Evolutionary conservation across 2,888 invertebrate species (phyloP).

Genomic region (Drosophila crucigera): DNA sequence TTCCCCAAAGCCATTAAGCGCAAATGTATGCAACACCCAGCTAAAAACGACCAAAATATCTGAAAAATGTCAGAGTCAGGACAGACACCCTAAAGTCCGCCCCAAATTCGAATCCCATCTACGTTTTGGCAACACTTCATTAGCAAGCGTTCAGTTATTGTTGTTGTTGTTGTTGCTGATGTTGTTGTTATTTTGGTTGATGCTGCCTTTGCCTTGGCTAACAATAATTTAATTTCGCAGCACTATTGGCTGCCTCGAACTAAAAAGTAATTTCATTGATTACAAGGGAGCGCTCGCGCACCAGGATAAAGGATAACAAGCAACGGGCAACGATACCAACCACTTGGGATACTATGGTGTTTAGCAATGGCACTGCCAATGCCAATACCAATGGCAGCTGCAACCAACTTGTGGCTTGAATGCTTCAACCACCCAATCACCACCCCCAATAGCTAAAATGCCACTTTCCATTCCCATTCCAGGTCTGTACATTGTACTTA

Average conservation of each 20-base stretch:
- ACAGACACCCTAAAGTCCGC: slow-evolving; percentile 13
- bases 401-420: slow-evolving; percentile 30
- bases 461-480: neutral
- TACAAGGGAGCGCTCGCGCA: slow-evolving; percentile 50
- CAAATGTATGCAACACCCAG: slow-evolving; percentile 77
- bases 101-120: slow-evolving; percentile 39
- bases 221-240: slow-evolving; percentile 75
- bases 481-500: slow-evolving; percentile 19
- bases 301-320: slow-evolving; percentile 58
- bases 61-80: slow-evolving; percentile 73
- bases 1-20: slow-evolving; percentile 80
- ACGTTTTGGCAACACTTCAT: slow-evolving; percentile 73
- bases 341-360: slow-evolving; percentile 51
- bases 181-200: slow-evolving; percentile 12
- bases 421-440: neutral
- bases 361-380: slow-evolving; percentile 24
- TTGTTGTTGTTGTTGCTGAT: slow-evolving; percentile 12
- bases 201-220: slow-evolving; percentile 36
- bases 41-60: slow-evolving; percentile 56
- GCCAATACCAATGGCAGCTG: slow-evolving; percentile 3
- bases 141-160: slow-evolving; percentile 64
- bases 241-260: slow-evolving; percentile 69
- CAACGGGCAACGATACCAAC: slow-evolving; percentile 51
- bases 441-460: neutral
- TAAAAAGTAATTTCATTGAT: slow-evolving; percentile 80